phyloP scores from a whole-genome alignment of 2,888 invertebrate species.

The Dryobotodes eremita region DNA sequence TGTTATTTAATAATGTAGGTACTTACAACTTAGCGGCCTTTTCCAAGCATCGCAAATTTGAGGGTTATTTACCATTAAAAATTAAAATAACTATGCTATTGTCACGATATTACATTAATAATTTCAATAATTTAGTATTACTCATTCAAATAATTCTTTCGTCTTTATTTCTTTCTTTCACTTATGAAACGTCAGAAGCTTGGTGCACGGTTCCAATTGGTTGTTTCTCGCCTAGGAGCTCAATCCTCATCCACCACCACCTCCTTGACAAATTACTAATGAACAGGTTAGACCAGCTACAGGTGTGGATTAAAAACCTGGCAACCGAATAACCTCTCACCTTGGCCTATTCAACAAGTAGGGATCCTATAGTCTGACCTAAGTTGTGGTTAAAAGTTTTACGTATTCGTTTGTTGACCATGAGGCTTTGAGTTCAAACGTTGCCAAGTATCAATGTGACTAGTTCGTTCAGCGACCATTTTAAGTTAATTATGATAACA shows the following conservation, averaged over 20 bases:
- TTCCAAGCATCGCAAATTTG: too few relatives aligned
- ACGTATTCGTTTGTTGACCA: not conserved
- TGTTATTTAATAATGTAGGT: too few relatives aligned
- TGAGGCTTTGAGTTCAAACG: not conserved
- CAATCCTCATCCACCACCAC: not conserved
- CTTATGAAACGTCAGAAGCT: too few relatives aligned
- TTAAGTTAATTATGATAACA: not conserved
- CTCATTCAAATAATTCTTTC: too few relatives aligned
- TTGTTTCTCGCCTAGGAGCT: not conserved
- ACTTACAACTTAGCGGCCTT: too few relatives aligned
- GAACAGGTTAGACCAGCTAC: not conserved
- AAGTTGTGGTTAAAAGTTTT: not conserved
- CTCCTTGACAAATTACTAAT: not conserved
- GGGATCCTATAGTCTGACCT: too few relatives aligned
- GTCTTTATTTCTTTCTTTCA: too few relatives aligned
- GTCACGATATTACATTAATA: too few relatives aligned
- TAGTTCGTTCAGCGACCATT: not conserved
- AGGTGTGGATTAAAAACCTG: slow-evolving; percentile 5
- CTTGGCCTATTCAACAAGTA: slow-evolving; percentile 16
- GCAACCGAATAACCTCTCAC: not conserved
- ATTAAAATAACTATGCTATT: too few relatives aligned
- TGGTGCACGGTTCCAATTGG: too few relatives aligned
- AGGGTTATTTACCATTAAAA: too few relatives aligned
- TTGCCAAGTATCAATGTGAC: not conserved
- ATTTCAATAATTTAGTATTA: too few relatives aligned